These are phyloP conservation scores for Cataglyphis rosenhaueri DNA, from an alignment of 2,888 invertebrate species.

Conservation along the genomic window DNA sequence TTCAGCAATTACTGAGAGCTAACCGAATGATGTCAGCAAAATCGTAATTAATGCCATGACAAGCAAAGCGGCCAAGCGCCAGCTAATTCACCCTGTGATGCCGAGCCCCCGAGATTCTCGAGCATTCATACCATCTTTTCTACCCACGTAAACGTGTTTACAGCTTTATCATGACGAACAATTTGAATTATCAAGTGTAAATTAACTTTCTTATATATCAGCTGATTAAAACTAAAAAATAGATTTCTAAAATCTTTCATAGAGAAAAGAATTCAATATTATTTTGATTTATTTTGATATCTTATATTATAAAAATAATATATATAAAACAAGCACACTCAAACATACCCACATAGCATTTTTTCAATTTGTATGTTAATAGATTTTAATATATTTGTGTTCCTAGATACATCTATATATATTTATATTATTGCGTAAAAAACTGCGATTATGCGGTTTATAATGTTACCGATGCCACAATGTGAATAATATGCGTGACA, in stretches of 20 bases:
- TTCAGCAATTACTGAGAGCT: slow-evolving; percentile 51
- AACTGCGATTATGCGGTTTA: neutral
- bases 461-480: neutral
- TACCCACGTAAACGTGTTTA: neutral
- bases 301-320: neutral
- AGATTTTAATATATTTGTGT: neutral
- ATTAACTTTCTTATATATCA: neutral
- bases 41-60: slow-evolving; percentile 38
- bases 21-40: slow-evolving; percentile 52
- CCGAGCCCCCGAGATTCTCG: slow-evolving; percentile 32
- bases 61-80: slow-evolving; percentile 30
- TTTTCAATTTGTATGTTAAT: neutral
- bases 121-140: neutral
- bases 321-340: neutral
- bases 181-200: neutral
- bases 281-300: neutral
- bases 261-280: neutral
- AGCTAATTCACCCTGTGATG: slow-evolving; percentile 40
- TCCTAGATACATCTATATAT: neutral
- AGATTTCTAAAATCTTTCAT: neutral
- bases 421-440: neutral
- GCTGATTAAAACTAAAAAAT: neutral
- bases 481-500: slow-evolving; percentile 4
- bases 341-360: neutral
- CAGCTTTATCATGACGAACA: neutral